phyloP scores from a whole-genome alignment of 30 jellyfish, hydroid and myxozoan species.

The Morbakka virulenta region DNA sequence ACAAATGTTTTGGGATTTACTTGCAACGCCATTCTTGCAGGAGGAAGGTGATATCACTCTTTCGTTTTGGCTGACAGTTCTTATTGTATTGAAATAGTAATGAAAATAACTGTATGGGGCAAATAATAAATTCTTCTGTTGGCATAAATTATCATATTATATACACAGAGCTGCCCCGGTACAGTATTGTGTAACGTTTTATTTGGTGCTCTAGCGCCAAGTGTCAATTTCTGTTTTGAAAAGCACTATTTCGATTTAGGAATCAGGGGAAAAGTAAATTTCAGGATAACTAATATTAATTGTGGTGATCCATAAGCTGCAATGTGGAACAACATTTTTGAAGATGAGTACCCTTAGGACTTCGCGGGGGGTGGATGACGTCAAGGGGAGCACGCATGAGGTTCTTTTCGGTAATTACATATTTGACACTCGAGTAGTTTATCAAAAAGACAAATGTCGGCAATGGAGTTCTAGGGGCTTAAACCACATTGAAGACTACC shows the following conservation, averaged over 20 bases:
- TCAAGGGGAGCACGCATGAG: slow-evolving; percentile 17
- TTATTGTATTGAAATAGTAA: neutral
- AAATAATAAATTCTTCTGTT: neutral
- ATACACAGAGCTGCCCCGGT: neutral
- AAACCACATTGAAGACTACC: neutral
- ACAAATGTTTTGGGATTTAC: too few relatives aligned
- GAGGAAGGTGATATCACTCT: too few relatives aligned
- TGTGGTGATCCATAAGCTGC: too few relatives aligned
- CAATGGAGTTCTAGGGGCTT: neutral
- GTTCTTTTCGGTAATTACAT: neutral
- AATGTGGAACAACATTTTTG: too few relatives aligned
- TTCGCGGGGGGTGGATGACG: slow-evolving; percentile 79
- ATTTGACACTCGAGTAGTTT: neutral
- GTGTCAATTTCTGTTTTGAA: too few relatives aligned
- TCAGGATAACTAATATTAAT: too few relatives aligned
- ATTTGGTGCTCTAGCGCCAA: too few relatives aligned
- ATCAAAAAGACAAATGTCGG: neutral
- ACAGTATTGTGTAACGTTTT: too few relatives aligned
- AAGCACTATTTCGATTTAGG: too few relatives aligned
- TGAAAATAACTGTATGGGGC: neutral
- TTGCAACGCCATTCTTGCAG: too few relatives aligned
- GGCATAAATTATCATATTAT: neutral
- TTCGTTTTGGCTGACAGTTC: too few relatives aligned
- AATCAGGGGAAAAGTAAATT: too few relatives aligned
- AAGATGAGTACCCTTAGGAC: neutral